Percentiles rank a stretch among this genome's conserved stretches.
phyloP scores from a whole-genome alignment of 2,888 invertebrate genomes.

The Marronus borbonicus region DNA sequence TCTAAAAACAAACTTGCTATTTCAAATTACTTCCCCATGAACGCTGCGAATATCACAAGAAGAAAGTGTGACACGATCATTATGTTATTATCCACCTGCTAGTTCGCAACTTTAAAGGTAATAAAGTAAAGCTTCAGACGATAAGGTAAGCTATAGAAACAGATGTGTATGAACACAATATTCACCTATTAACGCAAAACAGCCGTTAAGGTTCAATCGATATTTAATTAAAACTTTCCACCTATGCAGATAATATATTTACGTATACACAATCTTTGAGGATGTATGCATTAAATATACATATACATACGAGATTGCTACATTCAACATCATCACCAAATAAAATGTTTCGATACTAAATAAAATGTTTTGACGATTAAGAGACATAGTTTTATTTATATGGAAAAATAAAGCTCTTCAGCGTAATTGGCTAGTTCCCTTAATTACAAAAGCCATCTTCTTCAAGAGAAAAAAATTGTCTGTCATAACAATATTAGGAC shows the following conservation, averaged over 20 bases:
- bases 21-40: too few relatives aligned
- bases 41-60: neutral
- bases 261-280: neutral
- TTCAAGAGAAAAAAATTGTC: too few relatives aligned
- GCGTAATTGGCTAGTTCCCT: too few relatives aligned
- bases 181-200: neutral
- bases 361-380: too few relatives aligned
- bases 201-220: neutral
- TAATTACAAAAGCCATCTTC: too few relatives aligned
- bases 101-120: neutral
- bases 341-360: too few relatives aligned
- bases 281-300: neutral
- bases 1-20: too few relatives aligned
- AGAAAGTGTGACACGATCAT: neutral
- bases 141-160: slow-evolving; percentile 9
- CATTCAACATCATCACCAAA: too few relatives aligned
- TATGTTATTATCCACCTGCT: neutral
- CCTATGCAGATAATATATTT: neutral
- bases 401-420: too few relatives aligned
- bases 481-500: too few relatives aligned
- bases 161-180: neutral
- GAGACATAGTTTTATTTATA: too few relatives aligned
- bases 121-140: neutral
- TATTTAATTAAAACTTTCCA: slow-evolving; percentile 19
- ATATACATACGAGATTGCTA: too few relatives aligned